Evolutionary conservation across 2,113 vertebrate species (phyloP).

Genomic region (Ptilonorhynchus violaceus): DNA sequence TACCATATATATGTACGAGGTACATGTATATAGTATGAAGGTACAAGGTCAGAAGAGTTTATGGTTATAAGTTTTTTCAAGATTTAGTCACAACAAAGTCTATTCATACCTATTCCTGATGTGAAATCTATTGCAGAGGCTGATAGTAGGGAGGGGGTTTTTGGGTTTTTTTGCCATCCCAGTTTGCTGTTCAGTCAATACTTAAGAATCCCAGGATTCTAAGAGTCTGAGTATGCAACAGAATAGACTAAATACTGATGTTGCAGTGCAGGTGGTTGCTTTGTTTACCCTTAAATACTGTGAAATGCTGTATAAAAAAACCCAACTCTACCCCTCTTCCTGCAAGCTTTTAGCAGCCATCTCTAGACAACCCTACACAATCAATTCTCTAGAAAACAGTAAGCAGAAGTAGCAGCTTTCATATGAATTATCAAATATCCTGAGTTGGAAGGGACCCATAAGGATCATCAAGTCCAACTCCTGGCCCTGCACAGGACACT

Average conservation of each 20-base stretch:
- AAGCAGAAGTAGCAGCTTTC: background rate
- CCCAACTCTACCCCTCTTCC: background rate
- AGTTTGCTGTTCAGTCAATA: background rate
- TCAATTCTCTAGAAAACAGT: background rate
- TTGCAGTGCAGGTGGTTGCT: background rate
- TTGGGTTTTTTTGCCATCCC: background rate
- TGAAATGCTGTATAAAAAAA: background rate
- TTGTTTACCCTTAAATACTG: background rate
- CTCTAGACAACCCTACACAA: background rate
- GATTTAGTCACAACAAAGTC: background rate
- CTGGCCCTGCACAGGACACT: background rate
- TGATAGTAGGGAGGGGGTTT: rapidly evolving
- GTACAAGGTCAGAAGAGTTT: background rate
- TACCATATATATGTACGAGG: background rate
- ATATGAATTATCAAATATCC: background rate
- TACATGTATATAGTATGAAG: background rate
- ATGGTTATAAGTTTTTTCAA: background rate
- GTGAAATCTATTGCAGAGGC: background rate
- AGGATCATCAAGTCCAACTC: background rate
- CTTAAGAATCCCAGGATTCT: background rate
- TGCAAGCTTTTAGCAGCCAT: background rate
- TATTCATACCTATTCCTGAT: background rate
- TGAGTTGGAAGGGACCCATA: background rate
- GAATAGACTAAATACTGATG: background rate
- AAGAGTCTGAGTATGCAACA: background rate